A percentile compares a stretch with the other conserved stretches of the same genome.
These are phyloP conservation scores for Phylloscopus trochilus DNA, from an alignment of 2,113 vertebrate species.

Conservation along the genomic window DNA sequence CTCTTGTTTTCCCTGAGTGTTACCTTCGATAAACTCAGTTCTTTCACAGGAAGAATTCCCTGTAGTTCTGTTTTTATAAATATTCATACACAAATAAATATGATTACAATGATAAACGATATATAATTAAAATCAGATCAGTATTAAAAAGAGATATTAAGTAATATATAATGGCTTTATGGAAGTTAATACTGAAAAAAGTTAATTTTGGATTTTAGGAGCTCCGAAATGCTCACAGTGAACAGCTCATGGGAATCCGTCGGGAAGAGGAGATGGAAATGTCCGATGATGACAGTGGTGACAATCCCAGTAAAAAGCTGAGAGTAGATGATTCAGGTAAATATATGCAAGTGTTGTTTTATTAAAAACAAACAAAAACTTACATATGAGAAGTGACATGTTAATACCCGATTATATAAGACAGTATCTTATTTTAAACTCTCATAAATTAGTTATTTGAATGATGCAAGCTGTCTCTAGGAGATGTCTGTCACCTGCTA, in stretches of 20 bases:
- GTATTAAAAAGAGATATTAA: not conserved
- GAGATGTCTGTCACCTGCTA: constrained; percentile 25
- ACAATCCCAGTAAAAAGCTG: constrained; percentile 84
- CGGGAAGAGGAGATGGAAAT: constrained; percentile 97
- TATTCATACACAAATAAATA: constrained; percentile 16
- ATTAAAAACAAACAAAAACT: not conserved
- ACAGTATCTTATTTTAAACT: constrained; percentile 31
- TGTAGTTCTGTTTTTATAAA: not conserved
- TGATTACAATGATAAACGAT: not conserved
- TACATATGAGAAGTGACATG: not conserved
- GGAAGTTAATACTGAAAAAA: constrained; percentile 18
- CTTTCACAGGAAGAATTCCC: constrained; percentile 3
- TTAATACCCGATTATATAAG: not conserved
- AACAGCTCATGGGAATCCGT: constrained; percentile 94
- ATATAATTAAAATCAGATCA: constrained; percentile 16
- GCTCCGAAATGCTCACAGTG: constrained; percentile 92
- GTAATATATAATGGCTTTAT: not conserved
- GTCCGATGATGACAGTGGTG: constrained; percentile 90
- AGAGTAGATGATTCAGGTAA: constrained; percentile 87
- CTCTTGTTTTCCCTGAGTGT: not conserved
- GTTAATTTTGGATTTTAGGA: constrained; percentile 80
- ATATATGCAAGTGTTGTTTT: not conserved
- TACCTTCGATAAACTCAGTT: not conserved
- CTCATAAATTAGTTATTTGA: constrained; percentile 36
- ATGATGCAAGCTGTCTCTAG: constrained; percentile 28